A percentile compares a stretch with the other conserved stretches of the same genome.
phyloP scores from a whole-genome alignment of 2,888 invertebrate genomes.

The Pharmacophagus antenor region DNA sequence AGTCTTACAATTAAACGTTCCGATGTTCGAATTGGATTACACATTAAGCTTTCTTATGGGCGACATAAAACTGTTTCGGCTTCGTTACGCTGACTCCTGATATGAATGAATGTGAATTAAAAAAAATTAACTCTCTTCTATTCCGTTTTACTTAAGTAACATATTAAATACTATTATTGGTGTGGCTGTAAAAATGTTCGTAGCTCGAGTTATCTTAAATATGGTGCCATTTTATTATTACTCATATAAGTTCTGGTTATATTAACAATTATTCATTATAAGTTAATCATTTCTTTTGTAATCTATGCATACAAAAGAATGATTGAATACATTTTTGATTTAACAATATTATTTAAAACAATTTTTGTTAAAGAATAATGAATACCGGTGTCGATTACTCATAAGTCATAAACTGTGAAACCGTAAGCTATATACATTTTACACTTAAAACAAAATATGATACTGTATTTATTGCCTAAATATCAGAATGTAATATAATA shows the following conservation, averaged over 20 bases:
- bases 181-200: neutral
- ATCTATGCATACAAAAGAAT: neutral
- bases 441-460: conserved; percentile 1
- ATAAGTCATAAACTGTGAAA: neutral
- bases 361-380: too few species aligned
- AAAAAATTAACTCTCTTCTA: conserved; percentile 7
- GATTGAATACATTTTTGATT: too few species aligned
- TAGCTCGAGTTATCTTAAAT: neutral
- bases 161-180: neutral
- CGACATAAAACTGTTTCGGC: conserved; percentile 56
- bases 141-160: conserved; percentile 7
- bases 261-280: neutral
- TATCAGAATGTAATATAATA: conserved; percentile 35
- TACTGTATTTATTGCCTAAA: conserved; percentile 15
- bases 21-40: conserved; percentile 58
- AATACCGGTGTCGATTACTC: neutral
- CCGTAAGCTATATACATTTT: neutral
- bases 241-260: neutral
- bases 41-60: conserved; percentile 58
- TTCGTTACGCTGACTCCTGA: conserved; percentile 49
- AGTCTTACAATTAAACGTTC: conserved; percentile 51
- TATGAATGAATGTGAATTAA: conserved; percentile 46
- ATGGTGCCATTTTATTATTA: neutral
- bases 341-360: too few species aligned
- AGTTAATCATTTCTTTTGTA: neutral